phyloP scores from a whole-genome alignment of 1,140 invertebrate genomes.

The Scaptomyza graminum region DNA sequence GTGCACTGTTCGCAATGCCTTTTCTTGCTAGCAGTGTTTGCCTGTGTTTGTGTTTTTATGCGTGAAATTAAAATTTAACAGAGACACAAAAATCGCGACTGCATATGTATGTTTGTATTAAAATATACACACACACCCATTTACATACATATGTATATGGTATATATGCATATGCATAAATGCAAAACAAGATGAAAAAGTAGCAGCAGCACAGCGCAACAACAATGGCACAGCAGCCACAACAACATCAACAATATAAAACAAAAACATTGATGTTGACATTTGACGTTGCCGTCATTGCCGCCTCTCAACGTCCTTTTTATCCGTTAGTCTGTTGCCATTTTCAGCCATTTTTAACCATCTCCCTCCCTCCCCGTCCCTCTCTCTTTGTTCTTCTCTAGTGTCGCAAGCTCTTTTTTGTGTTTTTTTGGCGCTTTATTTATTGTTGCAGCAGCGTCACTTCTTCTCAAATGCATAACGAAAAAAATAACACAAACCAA shows the following conservation, averaged over 20 bases:
- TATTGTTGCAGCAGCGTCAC: slow-evolving; percentile 68
- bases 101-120: slow-evolving; percentile 36
- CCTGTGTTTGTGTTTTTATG: slow-evolving; percentile 64
- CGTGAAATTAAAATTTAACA: slow-evolving; percentile 79
- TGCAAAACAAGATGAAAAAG: slow-evolving; percentile 40
- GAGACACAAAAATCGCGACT: slow-evolving; percentile 54
- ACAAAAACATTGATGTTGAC: slow-evolving; percentile 70
- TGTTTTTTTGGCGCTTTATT: slow-evolving; percentile 62
- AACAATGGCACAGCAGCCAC: slow-evolving; percentile 39
- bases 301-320: slow-evolving; percentile 44
- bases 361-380: neutral
- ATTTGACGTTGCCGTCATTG: slow-evolving; percentile 70
- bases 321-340: slow-evolving; percentile 65
- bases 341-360: slow-evolving; percentile 64
- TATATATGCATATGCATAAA: slow-evolving; percentile 59
- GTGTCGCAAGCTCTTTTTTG: neutral
- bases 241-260: slow-evolving; percentile 35
- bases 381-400: neutral
- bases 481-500: slow-evolving; percentile 28
- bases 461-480: slow-evolving; percentile 50
- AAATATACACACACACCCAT: slow-evolving; percentile 16
- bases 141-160: slow-evolving; percentile 21
- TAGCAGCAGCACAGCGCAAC: neutral
- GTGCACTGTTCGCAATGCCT: neutral
- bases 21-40: slow-evolving; percentile 12